Evolutionary conservation across 1,140 invertebrate species (phyloP), one percentile per base, ranked within the genome.

Genomic region (Drosophila kikkawai): DNA sequence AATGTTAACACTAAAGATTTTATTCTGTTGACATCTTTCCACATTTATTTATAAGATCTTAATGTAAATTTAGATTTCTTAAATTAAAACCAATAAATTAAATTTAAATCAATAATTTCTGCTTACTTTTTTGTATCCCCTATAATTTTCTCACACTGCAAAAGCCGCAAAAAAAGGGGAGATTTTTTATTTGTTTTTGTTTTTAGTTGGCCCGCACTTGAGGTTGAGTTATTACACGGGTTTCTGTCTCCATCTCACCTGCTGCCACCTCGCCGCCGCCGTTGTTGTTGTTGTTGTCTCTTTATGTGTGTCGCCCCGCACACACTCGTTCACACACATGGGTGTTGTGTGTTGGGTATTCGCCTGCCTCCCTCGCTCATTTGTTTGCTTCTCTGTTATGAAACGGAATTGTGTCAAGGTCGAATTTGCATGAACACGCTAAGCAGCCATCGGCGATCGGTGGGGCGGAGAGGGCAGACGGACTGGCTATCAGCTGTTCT

Each of bases 331-430:
- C 58, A 60, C 36, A 39, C 78, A 61, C 59, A 70, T 45, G 50
- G 37, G 55, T 71, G 32, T 68, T 60, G 55, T 71, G 32, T 68
- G 41, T 19, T 51, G 55, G 36, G 11, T 57, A 55, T 13, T 9
- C 34, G 22, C 69, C 41, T 77, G 55, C 84, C 83, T 79, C 80
- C 84, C 80, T 73, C 80, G 76, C 80, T 80, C 83, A 68, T 81
- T 79, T 88, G 74, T 88, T 90, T 90, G 84, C 81, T 90, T 83
- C 50, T 88, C 80, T 84, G 85, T 88, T 90, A 79, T 88, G 84
- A 90, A 88, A 90, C 75, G 78, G 75, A 88, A 88, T 88, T 88
- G 84, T 88, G 84, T 88, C 84, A 88, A 88, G 84, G 84, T 90
- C 84, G 75, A 84, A 88, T 88, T 88, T 88, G 86, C 84, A 88